Base-by-base conservation (phyloP, 1,140 invertebrate genomes). In the Ips typographus region DNA sequence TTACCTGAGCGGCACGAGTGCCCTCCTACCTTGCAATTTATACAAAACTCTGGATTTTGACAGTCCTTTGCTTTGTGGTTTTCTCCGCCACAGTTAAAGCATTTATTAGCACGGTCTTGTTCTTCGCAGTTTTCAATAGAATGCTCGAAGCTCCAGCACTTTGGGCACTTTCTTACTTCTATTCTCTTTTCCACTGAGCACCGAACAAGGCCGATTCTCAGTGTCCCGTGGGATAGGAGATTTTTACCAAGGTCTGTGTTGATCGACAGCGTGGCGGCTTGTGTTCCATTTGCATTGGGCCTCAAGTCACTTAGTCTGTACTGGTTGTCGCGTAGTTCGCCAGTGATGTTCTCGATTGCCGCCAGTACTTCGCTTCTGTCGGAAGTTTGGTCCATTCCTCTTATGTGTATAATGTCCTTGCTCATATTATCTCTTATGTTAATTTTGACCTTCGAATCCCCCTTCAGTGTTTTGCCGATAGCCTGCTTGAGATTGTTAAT, bases 131-230 rank as follows among this genome's bases (percentile, higher is more conserved):
- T 40, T n/a, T 43, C 44, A 0, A 62, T 55, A 8, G 36, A 2
- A 38, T 70, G 71, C 5, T 56, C 68, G 40, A 44, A 58, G 2
- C 39, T 47, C 56, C 61, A 53, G 41, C 71, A 72, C 52, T 55
- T 69, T 38, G 40, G 65, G 49, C 71, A 72, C 4, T 44, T 58
- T 22, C 3, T 7, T 3, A 72, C 41, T 3, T 70, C 40, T 5
- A 70, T 51, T 56, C 62, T 64, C 37, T 60, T 59, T 43, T 59
- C 47, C 47, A 70, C 40, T 42, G 3, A 22, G 44, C 71, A 72
- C 4, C 38, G 47, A 5, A 47, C 40, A 8, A 64, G 36, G 1
- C 71, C 71, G 7, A 72, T 55, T 44, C 42, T 64, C 3, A 72
- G 40, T 36, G 40, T 3, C 40, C 55, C 52, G 37, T 65, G 49